Conservation (phyloP, 2,888 invertebrate genomes). For the Helicoverpa assulta region DNA sequence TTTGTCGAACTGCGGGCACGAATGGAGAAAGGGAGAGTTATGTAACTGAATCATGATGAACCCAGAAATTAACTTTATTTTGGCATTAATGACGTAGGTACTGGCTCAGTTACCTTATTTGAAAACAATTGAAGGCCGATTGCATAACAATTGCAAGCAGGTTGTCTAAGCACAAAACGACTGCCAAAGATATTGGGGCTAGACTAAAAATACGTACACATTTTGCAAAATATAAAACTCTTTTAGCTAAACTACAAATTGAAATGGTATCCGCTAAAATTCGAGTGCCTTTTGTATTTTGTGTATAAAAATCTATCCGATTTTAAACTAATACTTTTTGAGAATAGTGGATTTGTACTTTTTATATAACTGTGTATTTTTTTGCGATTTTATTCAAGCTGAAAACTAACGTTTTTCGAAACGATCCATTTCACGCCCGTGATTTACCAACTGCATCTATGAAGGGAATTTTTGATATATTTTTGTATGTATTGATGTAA, state of each 20-base stretch:
- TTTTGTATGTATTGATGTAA: background rate
- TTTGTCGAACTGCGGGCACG: no score
- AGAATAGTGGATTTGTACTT: background rate
- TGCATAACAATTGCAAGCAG: no score
- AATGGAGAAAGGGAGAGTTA: no score
- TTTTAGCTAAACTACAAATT: slow-evolving; percentile 1
- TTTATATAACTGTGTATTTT: background rate
- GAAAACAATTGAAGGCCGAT: no score
- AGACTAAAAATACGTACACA: background rate
- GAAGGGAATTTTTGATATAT: background rate
- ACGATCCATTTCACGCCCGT: background rate
- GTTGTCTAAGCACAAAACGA: background rate
- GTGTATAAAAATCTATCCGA: background rate
- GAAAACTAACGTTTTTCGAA: background rate
- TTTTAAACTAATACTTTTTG: slow-evolving; percentile 2
- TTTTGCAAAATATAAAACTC: background rate
- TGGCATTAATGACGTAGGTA: no score
- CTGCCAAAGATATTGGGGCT: no score
- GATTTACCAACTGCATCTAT: background rate
- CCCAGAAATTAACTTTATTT: no score
- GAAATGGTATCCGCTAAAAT: background rate
- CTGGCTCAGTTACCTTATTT: no score
- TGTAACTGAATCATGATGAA: no score
- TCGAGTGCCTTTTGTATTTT: background rate
- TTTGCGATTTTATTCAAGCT: background rate